Percentiles rank a stretch among this genome's conserved stretches.
These are phyloP conservation scores for Hanleya hanleyi DNA, from an alignment of 2,888 invertebrate genomes.

Conservation along the genomic window DNA sequence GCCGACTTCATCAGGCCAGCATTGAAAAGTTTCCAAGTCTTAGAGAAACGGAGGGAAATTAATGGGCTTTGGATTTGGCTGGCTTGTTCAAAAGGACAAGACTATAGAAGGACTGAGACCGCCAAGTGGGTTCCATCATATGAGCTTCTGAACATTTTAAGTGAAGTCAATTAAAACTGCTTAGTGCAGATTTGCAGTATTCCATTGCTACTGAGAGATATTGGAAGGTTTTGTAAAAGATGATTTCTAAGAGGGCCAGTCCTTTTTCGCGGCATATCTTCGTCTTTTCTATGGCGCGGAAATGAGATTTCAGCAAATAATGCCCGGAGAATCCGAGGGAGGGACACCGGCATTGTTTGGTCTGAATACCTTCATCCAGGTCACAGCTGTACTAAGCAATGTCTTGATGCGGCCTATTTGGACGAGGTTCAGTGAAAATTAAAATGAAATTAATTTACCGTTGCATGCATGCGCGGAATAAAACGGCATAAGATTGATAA, in stretches of 20 bases:
- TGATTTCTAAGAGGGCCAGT: not conserved
- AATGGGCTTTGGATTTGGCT: not conserved
- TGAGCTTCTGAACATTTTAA: not conserved
- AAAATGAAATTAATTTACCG: constrained; percentile 25
- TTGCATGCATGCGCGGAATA: constrained; percentile 4
- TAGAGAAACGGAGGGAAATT: not conserved
- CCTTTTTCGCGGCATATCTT: not conserved
- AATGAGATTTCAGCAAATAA: constrained; percentile 30
- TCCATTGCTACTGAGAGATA: not conserved
- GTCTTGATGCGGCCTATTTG: constrained; percentile 14
- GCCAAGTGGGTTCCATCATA: not conserved
- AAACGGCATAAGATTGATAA: no score
- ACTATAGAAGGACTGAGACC: not conserved
- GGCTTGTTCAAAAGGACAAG: not conserved
- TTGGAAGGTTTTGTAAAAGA: not conserved
- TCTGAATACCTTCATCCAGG: constrained; percentile 11
- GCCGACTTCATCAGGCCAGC: not conserved
- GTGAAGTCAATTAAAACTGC: not conserved
- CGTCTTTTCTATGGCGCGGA: constrained; percentile 15
- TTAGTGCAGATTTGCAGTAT: not conserved
- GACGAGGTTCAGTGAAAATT: constrained; percentile 13
- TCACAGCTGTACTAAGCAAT: constrained; percentile 14
- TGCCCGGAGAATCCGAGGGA: constrained; percentile 24
- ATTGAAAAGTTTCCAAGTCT: not conserved
- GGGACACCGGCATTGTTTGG: constrained; percentile 25